A percentile compares a stretch with the other conserved stretches of the same genome.
phyloP scores from a whole-genome alignment of 2,888 invertebrate species.

The Chymomyza caudatula region DNA sequence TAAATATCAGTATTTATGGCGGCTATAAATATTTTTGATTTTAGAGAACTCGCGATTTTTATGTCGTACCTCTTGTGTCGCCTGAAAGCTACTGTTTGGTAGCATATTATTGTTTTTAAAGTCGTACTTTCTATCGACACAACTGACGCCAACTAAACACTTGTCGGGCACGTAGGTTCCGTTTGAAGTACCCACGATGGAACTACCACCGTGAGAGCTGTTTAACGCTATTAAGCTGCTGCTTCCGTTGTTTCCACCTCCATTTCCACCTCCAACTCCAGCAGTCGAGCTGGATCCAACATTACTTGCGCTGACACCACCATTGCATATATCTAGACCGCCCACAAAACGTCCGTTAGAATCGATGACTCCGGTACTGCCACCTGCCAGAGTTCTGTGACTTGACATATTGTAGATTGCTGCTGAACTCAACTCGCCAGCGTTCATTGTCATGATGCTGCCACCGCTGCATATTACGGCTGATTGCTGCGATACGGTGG shows the following conservation, averaged over 20 bases:
- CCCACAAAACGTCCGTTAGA: constrained; percentile 37
- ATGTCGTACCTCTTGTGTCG: constrained; percentile 65
- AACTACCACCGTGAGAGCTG: constrained; percentile 32
- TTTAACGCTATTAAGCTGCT: constrained; percentile 38
- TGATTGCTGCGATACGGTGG: constrained; percentile 34
- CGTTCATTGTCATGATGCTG: constrained; percentile 46
- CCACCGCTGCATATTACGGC: constrained; percentile 50
- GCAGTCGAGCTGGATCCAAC: constrained; percentile 7
- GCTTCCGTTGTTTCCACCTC: constrained; percentile 26
- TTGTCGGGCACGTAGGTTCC: constrained; percentile 54
- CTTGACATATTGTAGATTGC: constrained; percentile 50
- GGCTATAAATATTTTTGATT: background rate
- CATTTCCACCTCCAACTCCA: constrained; percentile 12
- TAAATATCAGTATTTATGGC: too few relatives aligned
- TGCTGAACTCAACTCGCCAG: constrained; percentile 43
- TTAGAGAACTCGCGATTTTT: background rate
- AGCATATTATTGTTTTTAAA: constrained; percentile 67
- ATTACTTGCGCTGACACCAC: constrained; percentile 12
- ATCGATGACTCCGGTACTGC: constrained; percentile 33
- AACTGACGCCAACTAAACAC: constrained; percentile 43
- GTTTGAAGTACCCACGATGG: constrained; percentile 36
- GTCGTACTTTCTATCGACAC: constrained; percentile 69
- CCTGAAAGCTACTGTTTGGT: constrained; percentile 60
- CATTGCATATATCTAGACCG: constrained; percentile 41
- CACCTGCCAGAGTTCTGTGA: constrained; percentile 24